phyloP scores from a whole-genome alignment of 2,888 invertebrate genomes.

The Aleiodes alternator region DNA sequence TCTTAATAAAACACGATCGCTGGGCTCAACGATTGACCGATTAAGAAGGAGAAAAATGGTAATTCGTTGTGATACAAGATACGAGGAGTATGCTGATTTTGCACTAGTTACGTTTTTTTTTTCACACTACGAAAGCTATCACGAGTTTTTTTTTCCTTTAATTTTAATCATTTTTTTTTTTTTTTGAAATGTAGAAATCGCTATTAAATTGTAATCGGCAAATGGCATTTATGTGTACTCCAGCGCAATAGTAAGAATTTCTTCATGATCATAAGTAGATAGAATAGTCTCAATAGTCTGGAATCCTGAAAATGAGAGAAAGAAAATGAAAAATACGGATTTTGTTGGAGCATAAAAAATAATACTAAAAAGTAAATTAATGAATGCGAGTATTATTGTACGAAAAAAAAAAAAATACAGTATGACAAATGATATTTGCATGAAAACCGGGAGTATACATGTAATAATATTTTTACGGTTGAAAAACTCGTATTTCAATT shows the following conservation, averaged over 20 bases:
- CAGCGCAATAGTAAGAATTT: slow-evolving; percentile 67
- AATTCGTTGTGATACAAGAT: slow-evolving; percentile 69
- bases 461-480: slow-evolving; percentile 7
- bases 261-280: slow-evolving; percentile 68
- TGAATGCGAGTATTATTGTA: too few relatives aligned
- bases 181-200: slow-evolving; percentile 65
- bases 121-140: slow-evolving; percentile 69
- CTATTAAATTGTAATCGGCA: slow-evolving; percentile 62
- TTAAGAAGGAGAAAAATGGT: slow-evolving; percentile 66
- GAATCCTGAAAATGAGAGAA: slow-evolving; percentile 62
- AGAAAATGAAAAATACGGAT: slow-evolving; percentile 3
- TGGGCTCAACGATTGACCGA: slow-evolving; percentile 61
- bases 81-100: slow-evolving; percentile 63
- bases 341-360: neutral
- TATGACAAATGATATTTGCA: slow-evolving; percentile 16
- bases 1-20: slow-evolving; percentile 61
- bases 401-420: neutral
- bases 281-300: slow-evolving; percentile 63
- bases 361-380: too few relatives aligned
- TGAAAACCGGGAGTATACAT: neutral
- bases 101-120: slow-evolving; percentile 66
- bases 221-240: slow-evolving; percentile 65
- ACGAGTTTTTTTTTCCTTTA: slow-evolving; percentile 59
- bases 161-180: slow-evolving; percentile 47
- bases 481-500: slow-evolving; percentile 5